A percentile compares a stretch with the other conserved stretches of the same genome.
Evolutionary conservation across 1,140 invertebrate species (phyloP).

Genomic region (Euura lappo): DNA sequence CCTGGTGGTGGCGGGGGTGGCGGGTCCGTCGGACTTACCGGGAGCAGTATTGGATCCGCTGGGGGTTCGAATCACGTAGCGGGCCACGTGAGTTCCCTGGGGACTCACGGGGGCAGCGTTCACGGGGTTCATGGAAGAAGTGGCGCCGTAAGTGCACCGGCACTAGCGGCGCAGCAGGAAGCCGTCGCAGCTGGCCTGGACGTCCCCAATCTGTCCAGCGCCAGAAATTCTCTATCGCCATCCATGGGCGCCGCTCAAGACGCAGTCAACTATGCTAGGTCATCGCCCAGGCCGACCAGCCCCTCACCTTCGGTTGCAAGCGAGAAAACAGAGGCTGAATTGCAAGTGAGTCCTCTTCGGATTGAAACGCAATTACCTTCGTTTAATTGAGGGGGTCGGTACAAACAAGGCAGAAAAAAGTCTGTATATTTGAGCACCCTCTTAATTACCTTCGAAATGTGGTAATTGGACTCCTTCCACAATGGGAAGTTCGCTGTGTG

Average conservation of each 20-base stretch:
- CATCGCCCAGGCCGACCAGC: slow-evolving; percentile 78
- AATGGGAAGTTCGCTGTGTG: no score
- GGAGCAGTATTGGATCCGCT: slow-evolving; percentile 48
- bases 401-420: no score
- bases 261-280: slow-evolving; percentile 68
- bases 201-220: slow-evolving; percentile 61
- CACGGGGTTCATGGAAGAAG: slow-evolving; percentile 50
- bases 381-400: no score
- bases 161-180: slow-evolving; percentile 33
- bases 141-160: slow-evolving; percentile 41
- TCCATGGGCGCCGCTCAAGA: slow-evolving; percentile 70
- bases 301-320: slow-evolving; percentile 83
- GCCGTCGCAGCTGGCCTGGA: slow-evolving; percentile 53
- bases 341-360: slow-evolving; percentile 57
- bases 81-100: slow-evolving; percentile 47
- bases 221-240: slow-evolving; percentile 68
- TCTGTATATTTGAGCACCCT: no score
- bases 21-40: slow-evolving; percentile 31
- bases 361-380: no score
- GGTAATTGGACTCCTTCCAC: no score
- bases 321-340: slow-evolving; percentile 75
- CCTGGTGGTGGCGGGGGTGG: slow-evolving; percentile 39
- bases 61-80: slow-evolving; percentile 59
- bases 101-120: slow-evolving; percentile 38
- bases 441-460: no score